Base-by-base conservation (phyloP, 1,140 invertebrate genomes). In the Drosophila truncata region DNA sequence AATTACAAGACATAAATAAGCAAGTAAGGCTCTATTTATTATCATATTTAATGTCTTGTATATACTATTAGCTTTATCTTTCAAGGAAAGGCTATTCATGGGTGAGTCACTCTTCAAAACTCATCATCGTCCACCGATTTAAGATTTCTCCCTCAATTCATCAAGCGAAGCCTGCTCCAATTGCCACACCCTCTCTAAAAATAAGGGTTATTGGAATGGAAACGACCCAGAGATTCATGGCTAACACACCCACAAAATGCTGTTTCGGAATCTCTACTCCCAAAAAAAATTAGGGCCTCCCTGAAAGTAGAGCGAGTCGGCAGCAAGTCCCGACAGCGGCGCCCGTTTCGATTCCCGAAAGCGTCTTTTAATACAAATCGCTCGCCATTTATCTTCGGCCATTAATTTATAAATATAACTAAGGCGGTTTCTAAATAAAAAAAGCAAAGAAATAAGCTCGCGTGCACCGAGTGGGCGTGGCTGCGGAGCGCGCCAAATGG, bases 341-440 rank as follows among this genome's bases (percentile, higher is more conserved):
- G 83, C 76, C 80, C 67, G 70, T 80, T 78, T 83, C 65, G 46
- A 69, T 63, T 50, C 31, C 62, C 49, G 35, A 79, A 82, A 81
- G 76, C 75, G 71, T 70, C 37, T 82, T 62, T 75, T 72, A 78
- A 85, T 76, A 90, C 50, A 90, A 90, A 90, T 90, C 57, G 65
- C 14, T 80, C 44, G 81, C 78, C 85, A 90, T 90, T 90, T 79
- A 80, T 90, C 86, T 90, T 61, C 61, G 72, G 54, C 67, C 85
- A 90, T 87, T 87, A 87, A 90, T 90, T 87, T 87, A 78, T 90
- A 90, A 90, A 87, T 84, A 84, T 90, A 87, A 80, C 80, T 81
- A 84, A 81, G 85, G 62, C 64, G 69, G 63, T 74, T 82, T 76
- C 71, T 76, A 47, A 76, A 57, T 54, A 71, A 47, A 47, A 47